Percentiles rank a stretch among this genome's conserved stretches.
Evolutionary conservation across 1,140 invertebrate species (phyloP).

Genomic region (Lysiphlebus fabarum): DNA sequence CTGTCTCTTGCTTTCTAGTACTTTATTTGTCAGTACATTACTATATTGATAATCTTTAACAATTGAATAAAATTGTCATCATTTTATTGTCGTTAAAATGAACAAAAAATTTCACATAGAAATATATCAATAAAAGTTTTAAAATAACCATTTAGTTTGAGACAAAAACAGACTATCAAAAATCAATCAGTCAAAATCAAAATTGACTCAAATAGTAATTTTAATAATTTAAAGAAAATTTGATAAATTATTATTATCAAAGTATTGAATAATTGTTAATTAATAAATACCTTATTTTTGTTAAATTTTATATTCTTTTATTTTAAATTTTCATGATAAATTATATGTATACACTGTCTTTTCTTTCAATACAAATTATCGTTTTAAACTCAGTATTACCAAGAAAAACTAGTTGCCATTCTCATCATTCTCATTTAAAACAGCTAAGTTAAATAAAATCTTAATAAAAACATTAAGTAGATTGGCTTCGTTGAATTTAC

Average conservation of each 20-base stretch:
- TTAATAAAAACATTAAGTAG: too few species aligned
- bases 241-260: too few species aligned
- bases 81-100: not conserved
- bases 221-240: too few species aligned
- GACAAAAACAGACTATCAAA: too few species aligned
- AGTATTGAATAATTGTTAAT: too few species aligned
- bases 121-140: too few species aligned
- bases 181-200: too few species aligned
- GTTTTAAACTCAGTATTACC: not conserved
- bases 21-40: slow-evolving; percentile 23
- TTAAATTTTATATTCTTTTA: not conserved
- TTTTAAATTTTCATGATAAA: not conserved
- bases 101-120: not conserved
- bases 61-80: slow-evolving; percentile 14
- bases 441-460: too few species aligned
- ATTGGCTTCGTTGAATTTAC: not conserved
- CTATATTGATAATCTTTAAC: slow-evolving; percentile 29
- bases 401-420: slow-evolving; percentile 6
- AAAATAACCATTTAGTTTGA: too few species aligned
- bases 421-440: slow-evolving; percentile 1
- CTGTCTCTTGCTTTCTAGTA: slow-evolving; percentile 34
- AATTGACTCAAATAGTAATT: too few species aligned
- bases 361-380: not conserved
- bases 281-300: not conserved
- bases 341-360: not conserved